phyloP scores from a whole-genome alignment of 1,140 invertebrate genomes.

The Drosophila sproati region DNA sequence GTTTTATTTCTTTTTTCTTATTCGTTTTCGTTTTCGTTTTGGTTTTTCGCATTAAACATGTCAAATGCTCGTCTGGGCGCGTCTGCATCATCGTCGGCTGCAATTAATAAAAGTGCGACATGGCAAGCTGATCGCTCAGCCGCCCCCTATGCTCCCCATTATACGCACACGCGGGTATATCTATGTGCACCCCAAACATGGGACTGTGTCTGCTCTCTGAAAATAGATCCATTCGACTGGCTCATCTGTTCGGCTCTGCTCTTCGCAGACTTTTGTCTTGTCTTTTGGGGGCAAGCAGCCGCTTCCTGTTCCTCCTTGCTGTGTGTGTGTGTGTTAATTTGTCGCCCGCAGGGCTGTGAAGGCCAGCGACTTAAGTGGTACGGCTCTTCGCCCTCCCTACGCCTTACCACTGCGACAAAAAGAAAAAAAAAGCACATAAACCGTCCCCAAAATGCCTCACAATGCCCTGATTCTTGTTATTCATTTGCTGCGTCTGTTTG shows the following conservation, averaged over 20 bases:
- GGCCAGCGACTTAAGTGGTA: conserved; percentile 56
- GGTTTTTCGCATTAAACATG: conserved; percentile 80
- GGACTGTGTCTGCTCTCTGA: conserved; percentile 44
- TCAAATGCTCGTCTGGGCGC: conserved; percentile 72
- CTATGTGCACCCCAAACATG: conserved; percentile 12
- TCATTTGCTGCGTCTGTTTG: conserved; percentile 82
- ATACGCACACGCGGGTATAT: not conserved
- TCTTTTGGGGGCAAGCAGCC: conserved; percentile 1
- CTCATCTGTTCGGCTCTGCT: conserved; percentile 11
- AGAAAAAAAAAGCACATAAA: no score
- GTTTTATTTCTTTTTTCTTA: not conserved
- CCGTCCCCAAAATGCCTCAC: no score
- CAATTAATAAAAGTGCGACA: conserved; percentile 82
- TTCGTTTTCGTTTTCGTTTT: not conserved
- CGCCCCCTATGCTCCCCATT: conserved; percentile 5
- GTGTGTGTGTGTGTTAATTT: conserved; percentile 61
- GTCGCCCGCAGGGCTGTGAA: conserved; percentile 43
- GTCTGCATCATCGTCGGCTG: conserved; percentile 64
- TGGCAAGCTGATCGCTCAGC: conserved; percentile 43
- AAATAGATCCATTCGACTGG: conserved; percentile 55
- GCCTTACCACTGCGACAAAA: not conserved
- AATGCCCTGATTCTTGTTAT: conserved; percentile 52
- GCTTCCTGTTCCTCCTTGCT: conserved; percentile 20
- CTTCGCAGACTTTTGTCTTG: not conserved
- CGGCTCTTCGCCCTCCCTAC: conserved; percentile 12